Conservation (phyloP, 2,797 vertebrate genomes). For the Valencia hispanica region DNA sequence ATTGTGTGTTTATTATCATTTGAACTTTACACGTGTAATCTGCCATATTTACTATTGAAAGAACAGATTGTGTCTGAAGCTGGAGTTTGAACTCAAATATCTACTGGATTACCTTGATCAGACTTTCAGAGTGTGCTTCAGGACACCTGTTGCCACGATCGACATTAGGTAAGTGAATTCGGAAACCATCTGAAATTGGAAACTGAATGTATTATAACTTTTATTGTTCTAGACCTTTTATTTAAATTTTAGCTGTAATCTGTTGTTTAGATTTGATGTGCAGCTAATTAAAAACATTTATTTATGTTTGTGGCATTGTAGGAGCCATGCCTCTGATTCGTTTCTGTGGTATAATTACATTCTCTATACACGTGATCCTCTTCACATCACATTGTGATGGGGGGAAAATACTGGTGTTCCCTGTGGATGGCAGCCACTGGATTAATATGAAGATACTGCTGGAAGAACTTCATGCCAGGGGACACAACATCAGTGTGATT, state of each 20-base stretch:
- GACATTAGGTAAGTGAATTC: neutral
- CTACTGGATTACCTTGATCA: neutral
- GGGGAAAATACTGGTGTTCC: conserved; percentile 7
- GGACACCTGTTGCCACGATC: no score
- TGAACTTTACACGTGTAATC: neutral
- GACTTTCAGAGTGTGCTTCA: no score
- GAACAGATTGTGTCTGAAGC: neutral
- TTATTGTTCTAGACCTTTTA: neutral
- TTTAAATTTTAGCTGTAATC: no score
- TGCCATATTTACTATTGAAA: neutral
- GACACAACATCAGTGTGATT: conserved; percentile 12
- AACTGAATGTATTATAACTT: neutral
- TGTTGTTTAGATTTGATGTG: neutral
- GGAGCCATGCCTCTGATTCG: conserved; percentile 1
- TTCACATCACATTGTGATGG: conserved; percentile 7
- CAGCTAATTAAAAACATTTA: neutral
- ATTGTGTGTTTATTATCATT: neutral
- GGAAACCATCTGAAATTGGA: neutral
- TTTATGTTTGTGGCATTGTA: conserved; percentile 6
- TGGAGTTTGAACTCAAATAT: neutral
- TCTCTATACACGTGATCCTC: conserved; percentile 7
- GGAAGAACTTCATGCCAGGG: conserved; percentile 10
- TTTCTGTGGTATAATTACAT: conserved; percentile 28
- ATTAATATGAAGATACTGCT: conserved; percentile 15
- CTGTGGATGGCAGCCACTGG: conserved; percentile 11